Evolutionary conservation across 2,797 vertebrate species (phyloP).

Genomic region (Micropoecilia bifurca): DNA sequence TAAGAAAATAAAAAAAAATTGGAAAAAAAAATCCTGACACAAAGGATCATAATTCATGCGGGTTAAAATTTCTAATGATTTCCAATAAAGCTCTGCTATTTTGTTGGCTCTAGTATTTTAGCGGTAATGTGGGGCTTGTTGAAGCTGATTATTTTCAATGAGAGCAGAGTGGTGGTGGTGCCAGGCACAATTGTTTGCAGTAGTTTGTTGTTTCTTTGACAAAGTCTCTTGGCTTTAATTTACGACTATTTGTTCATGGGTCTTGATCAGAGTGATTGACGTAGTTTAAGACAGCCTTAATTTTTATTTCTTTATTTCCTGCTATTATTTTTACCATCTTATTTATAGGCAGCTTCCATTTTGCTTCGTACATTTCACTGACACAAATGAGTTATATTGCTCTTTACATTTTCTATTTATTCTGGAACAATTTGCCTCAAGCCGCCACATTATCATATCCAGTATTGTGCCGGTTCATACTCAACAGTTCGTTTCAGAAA

Average conservation of each 20-base stretch:
- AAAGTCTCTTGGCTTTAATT: not conserved
- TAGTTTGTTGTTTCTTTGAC: not conserved
- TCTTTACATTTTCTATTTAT: not conserved
- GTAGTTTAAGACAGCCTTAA: not conserved
- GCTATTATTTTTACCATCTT: not conserved
- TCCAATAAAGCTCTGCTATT: not conserved
- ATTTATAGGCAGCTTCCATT: not conserved
- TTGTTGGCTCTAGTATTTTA: not conserved
- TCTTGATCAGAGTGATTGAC: not conserved
- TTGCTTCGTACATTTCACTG: not conserved
- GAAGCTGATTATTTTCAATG: not conserved
- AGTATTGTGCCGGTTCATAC: not conserved
- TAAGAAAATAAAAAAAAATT: too few relatives aligned
- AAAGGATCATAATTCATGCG: too few relatives aligned
- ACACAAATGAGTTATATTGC: not conserved
- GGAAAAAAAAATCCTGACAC: too few relatives aligned
- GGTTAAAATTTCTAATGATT: not conserved
- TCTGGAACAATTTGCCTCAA: not conserved
- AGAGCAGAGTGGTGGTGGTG: not conserved
- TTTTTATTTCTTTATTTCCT: not conserved
- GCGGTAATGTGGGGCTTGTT: not conserved
- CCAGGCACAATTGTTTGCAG: not conserved
- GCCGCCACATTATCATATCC: not conserved
- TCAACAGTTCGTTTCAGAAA: too few relatives aligned
- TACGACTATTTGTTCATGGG: not conserved